A percentile compares a stretch with the other conserved stretches of the same genome.
These are phyloP conservation scores for Halcyon senegalensis DNA, from an alignment of 2,113 vertebrate species.

Conservation along the genomic window DNA sequence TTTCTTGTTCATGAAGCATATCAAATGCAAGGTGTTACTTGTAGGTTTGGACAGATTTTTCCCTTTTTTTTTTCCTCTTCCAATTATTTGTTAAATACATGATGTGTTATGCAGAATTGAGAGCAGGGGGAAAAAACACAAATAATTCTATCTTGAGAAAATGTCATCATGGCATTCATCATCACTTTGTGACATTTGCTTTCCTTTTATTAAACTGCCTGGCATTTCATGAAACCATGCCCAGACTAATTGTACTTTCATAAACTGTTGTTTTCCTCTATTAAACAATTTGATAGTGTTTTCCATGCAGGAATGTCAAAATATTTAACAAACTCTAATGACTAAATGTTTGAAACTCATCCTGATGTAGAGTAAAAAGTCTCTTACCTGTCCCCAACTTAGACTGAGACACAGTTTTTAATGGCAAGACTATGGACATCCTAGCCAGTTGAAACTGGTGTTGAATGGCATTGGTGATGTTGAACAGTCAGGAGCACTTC, in stretches of 20 bases:
- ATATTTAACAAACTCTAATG: background rate
- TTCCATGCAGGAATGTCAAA: background rate
- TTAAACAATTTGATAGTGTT: background rate
- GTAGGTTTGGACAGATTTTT: background rate
- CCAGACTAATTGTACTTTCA: slow-evolving; percentile 13
- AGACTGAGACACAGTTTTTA: background rate
- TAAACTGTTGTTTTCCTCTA: background rate
- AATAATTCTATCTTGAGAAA: slow-evolving; percentile 3
- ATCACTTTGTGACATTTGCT: slow-evolving; percentile 34
- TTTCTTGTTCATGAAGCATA: slow-evolving; percentile 7
- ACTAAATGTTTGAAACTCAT: background rate
- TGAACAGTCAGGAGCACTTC: background rate
- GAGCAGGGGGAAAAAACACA: background rate
- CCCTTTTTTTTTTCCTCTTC: background rate
- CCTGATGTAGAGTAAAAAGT: background rate
- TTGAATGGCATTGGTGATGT: background rate
- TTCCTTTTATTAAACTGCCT: slow-evolving; percentile 11
- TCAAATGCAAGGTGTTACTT: background rate
- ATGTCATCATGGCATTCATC: slow-evolving; percentile 17
- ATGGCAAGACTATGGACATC: background rate
- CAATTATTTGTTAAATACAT: background rate
- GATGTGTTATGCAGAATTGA: background rate
- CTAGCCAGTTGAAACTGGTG: background rate
- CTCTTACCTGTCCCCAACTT: background rate
- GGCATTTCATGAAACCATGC: slow-evolving; percentile 27